Percentiles rank a stretch among this genome's conserved stretches.
Evolutionary conservation across 1,140 invertebrate genomes (phyloP).

Genomic region (Drosophila teissieri): DNA sequence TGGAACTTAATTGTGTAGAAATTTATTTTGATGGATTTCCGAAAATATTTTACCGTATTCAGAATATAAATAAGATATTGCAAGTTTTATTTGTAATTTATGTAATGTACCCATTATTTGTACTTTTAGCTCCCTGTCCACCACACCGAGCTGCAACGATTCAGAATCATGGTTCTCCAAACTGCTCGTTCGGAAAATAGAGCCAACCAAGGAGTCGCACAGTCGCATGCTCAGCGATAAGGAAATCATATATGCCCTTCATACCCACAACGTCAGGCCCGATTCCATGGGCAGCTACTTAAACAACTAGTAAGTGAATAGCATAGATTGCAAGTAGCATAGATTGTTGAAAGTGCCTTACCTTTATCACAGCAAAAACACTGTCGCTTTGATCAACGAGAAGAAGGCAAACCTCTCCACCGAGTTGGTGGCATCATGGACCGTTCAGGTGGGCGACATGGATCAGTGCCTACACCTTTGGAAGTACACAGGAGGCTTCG

Average conservation of each 20-base stretch:
- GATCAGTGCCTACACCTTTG: constrained; percentile 98
- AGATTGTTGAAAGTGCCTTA: not conserved
- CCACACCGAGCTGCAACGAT: constrained; percentile 60
- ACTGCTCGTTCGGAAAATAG: constrained; percentile 94
- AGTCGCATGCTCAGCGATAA: constrained; percentile 97
- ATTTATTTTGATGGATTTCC: not conserved
- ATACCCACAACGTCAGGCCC: constrained; percentile 97
- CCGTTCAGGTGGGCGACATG: constrained; percentile 97
- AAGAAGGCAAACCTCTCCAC: constrained; percentile 89
- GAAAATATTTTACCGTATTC: no score
- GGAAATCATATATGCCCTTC: constrained; percentile 96
- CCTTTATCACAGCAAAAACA: constrained; percentile 89
- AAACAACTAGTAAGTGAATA: constrained; percentile 92
- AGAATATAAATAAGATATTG: no score
- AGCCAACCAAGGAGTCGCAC: constrained; percentile 97
- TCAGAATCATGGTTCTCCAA: constrained; percentile 95
- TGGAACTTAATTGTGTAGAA: not conserved
- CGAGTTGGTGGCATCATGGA: constrained; percentile 93
- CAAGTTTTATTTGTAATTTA: no score
- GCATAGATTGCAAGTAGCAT: not conserved
- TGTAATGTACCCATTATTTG: not conserved
- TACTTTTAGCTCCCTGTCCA: constrained; percentile 52
- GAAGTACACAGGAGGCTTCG: constrained; percentile 96
- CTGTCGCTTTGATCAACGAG: constrained; percentile 91
- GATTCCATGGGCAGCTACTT: constrained; percentile 94